A percentile compares a stretch with the other conserved stretches of the same genome.
These are phyloP conservation scores for Dendropsophus ebraccatus DNA, from an alignment of 2,113 vertebrate genomes.

Conservation along the genomic window DNA sequence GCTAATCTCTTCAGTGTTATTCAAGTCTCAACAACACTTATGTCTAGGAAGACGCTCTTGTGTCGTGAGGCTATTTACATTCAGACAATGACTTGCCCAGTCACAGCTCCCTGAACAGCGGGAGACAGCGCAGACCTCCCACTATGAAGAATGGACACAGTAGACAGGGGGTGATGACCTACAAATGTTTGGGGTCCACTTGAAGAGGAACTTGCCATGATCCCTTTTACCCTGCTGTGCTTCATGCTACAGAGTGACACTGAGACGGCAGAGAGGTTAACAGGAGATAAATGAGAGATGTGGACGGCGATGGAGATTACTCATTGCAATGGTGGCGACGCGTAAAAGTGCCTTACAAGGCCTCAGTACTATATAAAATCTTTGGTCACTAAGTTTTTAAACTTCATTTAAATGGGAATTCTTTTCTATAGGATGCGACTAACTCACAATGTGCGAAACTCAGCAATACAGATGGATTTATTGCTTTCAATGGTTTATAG, in stretches of 20 bases:
- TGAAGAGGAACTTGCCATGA: constrained; percentile 22
- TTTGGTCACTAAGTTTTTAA: too few species aligned
- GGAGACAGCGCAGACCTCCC: constrained; percentile 20
- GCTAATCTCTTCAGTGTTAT: constrained; percentile 9
- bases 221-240: constrained; percentile 1
- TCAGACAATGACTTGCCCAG: constrained; percentile 12
- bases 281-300: constrained; percentile 39
- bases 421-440: too few species aligned
- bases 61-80: constrained; percentile 24
- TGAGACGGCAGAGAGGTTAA: constrained; percentile 42
- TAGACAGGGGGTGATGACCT: constrained; percentile 36
- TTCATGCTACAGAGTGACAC: not conserved
- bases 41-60: not conserved
- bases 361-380: not conserved
- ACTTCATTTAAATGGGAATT: too few species aligned
- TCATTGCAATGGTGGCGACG: not conserved
- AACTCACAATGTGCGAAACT: too few species aligned
- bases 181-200: not conserved
- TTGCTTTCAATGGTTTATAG: too few species aligned
- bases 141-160: constrained; percentile 41
- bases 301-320: not conserved
- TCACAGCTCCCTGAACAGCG: constrained; percentile 12
- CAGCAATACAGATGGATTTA: too few species aligned
- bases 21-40: constrained; percentile 31
- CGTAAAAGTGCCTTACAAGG: not conserved